phyloP scores from a whole-genome alignment of 2,797 vertebrate species.

The Phrynocephalus guinanensis region DNA sequence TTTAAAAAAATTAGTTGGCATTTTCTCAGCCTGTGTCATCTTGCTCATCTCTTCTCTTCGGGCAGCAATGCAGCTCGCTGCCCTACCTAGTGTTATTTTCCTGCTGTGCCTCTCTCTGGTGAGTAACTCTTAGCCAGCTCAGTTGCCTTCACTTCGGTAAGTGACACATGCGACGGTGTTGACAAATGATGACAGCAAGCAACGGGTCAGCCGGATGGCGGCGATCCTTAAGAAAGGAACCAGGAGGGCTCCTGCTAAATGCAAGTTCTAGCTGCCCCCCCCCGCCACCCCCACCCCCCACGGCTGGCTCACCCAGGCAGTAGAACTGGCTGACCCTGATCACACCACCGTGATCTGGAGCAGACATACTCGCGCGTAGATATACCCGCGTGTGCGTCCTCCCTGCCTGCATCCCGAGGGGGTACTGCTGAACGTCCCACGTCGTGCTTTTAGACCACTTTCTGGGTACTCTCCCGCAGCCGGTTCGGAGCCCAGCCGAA shows the following conservation, averaged over 20 bases:
- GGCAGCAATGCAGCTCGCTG: conserved; percentile 14
- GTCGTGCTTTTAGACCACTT: not conserved
- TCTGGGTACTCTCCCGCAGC: not conserved
- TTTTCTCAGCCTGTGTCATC: not conserved
- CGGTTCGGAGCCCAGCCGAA: not conserved
- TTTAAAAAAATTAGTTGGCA: not conserved
- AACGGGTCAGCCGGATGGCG: not conserved
- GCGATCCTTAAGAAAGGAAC: not conserved
- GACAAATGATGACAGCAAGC: not conserved
- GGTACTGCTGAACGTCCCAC: not conserved
- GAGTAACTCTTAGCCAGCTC: not conserved
- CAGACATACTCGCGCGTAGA: no score
- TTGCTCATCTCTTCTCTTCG: not conserved
- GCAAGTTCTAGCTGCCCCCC: not conserved
- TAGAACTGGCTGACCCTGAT: no score
- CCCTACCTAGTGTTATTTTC: conserved; percentile 1
- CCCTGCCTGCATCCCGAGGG: not conserved
- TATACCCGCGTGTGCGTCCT: not conserved
- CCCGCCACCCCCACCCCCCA: no score
- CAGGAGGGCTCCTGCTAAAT: not conserved
- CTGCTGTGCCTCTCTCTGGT: conserved; percentile 25
- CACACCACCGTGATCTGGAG: not conserved
- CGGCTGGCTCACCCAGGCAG: not conserved
- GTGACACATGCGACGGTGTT: not conserved
- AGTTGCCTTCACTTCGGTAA: not conserved